Evolutionary conservation across 2,888 invertebrate species (phyloP), one percentile per base, ranked within the genome.

Genomic region (Macrosiphum euphorbiae): DNA sequence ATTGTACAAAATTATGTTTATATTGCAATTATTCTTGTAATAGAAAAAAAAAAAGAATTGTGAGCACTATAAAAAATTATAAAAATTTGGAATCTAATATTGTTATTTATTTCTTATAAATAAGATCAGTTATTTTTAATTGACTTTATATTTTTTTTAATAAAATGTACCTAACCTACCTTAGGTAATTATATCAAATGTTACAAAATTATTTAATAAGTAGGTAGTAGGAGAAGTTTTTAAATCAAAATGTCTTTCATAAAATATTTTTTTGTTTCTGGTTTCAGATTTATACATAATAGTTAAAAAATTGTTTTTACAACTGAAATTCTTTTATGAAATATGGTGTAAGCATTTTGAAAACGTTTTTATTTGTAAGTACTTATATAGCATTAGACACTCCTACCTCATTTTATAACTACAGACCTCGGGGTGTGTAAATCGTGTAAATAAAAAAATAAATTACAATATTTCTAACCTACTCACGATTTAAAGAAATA

Each of bases 401-500:
- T 92, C 88, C 88, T 88, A 88, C 28, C 67, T 88, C 3, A 41
- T 67, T 92, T 92, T 67, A 41, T 52, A 92, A 88, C 16, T 52
- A 88, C 20, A 67, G 16, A 50, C 28, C 47, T 50, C 61, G 67
- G 50, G 44, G 47, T 92, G 35, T 50, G 61, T 26, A 35, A 24
- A 44, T 87, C 61, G 87, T 50, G 44, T 67, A 92, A 85, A 91
- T 58, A 91, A 41, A 86, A 24, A 47, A 86, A 91, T 26, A 50
- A 91, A 85, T 52, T 47, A 58, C 24, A 28, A 24, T 52, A 52
- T 86, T 92, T 92, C 13, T 47, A 61, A 88, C 52, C 67, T 67
- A 92, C 67, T 88, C 92, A 88, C 87, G 87, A 52, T 20, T 52
- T 67, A 5, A 88, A 20, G 28, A 67, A 87, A 67, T 50, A 87